A percentile compares a stretch with the other conserved stretches of the same genome.
Conservation (phyloP, 2,888 invertebrate genomes). For the Drosophila maculinotata region DNA sequence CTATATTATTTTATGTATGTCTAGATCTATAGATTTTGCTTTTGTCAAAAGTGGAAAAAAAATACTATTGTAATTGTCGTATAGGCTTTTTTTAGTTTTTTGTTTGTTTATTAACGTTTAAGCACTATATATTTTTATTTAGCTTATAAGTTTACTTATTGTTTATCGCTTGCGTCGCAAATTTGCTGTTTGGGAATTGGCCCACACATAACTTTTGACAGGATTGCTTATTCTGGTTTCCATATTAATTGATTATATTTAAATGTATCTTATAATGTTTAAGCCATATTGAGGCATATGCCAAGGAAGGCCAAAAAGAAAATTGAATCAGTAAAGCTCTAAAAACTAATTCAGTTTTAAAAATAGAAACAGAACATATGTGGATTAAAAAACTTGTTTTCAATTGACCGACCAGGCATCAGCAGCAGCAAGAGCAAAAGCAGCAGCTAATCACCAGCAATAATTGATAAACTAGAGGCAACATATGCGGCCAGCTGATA, state of each 20-base stretch:
- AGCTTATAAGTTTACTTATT: constrained; percentile 18
- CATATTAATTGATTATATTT: background rate
- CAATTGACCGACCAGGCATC: background rate
- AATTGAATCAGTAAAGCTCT: background rate
- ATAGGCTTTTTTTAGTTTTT: background rate
- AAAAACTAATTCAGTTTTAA: background rate
- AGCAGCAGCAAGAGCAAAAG: background rate
- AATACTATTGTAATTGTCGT: background rate
- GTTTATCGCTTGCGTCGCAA: constrained; percentile 7
- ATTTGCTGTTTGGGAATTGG: constrained; percentile 4
- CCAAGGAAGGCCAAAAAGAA: too few relatives aligned
- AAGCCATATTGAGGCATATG: too few relatives aligned
- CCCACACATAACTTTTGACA: background rate
- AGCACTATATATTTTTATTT: background rate
- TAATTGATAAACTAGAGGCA: background rate
- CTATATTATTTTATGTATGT: background rate
- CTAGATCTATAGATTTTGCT: background rate
- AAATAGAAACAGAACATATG: background rate
- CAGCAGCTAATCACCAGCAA: background rate
- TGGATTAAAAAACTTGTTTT: background rate
- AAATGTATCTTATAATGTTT: background rate
- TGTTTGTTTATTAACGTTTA: background rate
- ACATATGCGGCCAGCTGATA: constrained; percentile 2
- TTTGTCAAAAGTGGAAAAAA: constrained; percentile 1
- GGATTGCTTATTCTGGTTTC: background rate